A percentile compares a stretch with the other conserved stretches of the same genome.
Conservation (phyloP, 2,113 vertebrate species). For the Ochotona curzoniae region DNA sequence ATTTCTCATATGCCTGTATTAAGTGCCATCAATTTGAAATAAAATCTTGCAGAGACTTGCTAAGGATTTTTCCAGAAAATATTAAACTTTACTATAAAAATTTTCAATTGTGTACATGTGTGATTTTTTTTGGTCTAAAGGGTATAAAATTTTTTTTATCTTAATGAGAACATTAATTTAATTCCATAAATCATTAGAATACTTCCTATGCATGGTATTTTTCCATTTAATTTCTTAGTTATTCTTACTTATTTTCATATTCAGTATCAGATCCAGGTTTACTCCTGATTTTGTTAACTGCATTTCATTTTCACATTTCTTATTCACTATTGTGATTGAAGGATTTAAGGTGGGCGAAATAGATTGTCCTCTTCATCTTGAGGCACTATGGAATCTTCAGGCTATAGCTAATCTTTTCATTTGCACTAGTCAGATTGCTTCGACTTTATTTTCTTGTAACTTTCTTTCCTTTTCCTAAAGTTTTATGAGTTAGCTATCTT, state of each 20-base stretch:
- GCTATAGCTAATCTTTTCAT: neutral
- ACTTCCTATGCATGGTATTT: neutral
- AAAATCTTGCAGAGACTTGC: neutral
- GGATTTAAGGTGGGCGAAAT: neutral
- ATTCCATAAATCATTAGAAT: neutral
- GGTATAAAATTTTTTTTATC: neutral
- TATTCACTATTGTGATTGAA: neutral
- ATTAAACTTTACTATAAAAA: neutral
- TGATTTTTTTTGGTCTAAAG: neutral
- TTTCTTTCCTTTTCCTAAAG: neutral
- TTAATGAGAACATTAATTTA: neutral
- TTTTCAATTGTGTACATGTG: neutral
- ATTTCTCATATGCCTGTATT: too few relatives aligned
- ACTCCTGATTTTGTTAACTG: neutral
- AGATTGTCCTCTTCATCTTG: accelerated
- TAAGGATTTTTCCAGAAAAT: neutral
- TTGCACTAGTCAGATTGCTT: too few relatives aligned
- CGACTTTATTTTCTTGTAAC: neutral
- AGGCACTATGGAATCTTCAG: neutral
- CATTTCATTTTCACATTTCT: neutral
- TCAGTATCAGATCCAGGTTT: neutral
- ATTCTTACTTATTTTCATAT: neutral
- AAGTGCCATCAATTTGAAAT: neutral
- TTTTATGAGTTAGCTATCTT: neutral
- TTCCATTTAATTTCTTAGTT: neutral